Conservation (phyloP, 2,888 invertebrate genomes). For the Trissoscelio sp. region DNA sequence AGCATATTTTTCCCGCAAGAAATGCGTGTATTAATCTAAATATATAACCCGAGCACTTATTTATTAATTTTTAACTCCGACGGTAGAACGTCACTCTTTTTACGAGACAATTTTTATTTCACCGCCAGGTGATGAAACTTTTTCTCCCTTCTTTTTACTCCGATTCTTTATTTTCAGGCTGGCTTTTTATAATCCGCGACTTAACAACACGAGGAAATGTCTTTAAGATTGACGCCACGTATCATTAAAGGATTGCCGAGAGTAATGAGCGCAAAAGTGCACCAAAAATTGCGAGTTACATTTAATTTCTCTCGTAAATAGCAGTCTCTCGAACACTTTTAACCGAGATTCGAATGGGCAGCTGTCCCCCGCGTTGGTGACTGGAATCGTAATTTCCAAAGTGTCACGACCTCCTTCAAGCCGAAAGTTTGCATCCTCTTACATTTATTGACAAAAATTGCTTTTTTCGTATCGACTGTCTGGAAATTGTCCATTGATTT, state of each 20-base stretch:
- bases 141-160: neutral
- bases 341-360: conserved; percentile 71
- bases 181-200: conserved; percentile 30
- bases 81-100: conserved; percentile 3
- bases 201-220: conserved; percentile 32
- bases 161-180: conserved; percentile 4
- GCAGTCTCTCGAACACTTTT: conserved; percentile 62
- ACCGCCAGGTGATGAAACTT: conserved; percentile 35
- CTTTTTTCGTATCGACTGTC: no score
- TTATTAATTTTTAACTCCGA: neutral
- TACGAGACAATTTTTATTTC: conserved; percentile 1
- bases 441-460: conserved; percentile 26
- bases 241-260: conserved; percentile 67
- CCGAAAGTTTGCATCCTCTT: conserved; percentile 37
- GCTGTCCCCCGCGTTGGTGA: conserved; percentile 70
- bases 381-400: conserved; percentile 69
- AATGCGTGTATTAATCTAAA: neutral
- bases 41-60: neutral
- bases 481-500: no score
- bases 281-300: conserved; percentile 63
- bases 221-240: conserved; percentile 48
- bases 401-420: conserved; percentile 67
- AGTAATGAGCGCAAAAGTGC: conserved; percentile 68
- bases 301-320: conserved; percentile 66
- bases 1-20: neutral